These are phyloP conservation scores for Spondyliosoma cantharus DNA, from an alignment of 2,797 vertebrate species.

Conservation along the genomic window DNA sequence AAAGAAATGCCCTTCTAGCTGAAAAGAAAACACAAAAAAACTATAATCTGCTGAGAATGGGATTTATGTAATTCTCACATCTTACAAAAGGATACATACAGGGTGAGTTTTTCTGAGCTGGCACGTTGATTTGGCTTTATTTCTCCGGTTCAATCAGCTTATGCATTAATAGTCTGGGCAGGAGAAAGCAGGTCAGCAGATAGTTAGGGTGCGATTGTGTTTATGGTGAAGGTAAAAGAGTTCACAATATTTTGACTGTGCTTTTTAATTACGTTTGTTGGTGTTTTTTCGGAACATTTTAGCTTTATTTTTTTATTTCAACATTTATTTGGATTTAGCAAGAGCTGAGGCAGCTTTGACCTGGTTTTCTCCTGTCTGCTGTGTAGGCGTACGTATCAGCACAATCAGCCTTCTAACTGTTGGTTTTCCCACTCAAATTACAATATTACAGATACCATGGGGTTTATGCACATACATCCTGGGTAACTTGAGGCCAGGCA, in stretches of 20 bases:
- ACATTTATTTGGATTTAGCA: neutral
- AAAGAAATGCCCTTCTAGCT: constrained; percentile 58
- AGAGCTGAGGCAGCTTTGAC: neutral
- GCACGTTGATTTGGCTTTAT: constrained; percentile 41
- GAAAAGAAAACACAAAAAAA: constrained; percentile 43
- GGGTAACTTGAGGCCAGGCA: neutral
- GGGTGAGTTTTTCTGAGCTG: constrained; percentile 15
- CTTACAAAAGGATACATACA: constrained; percentile 55
- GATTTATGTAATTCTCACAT: constrained; percentile 72
- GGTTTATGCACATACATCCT: neutral
- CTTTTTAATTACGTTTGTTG: neutral
- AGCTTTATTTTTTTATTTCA: neutral
- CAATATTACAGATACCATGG: neutral
- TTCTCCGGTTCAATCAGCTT: constrained; percentile 48
- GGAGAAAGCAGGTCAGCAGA: constrained; percentile 1
- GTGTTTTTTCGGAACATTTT: neutral
- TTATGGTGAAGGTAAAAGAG: neutral
- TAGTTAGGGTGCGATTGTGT: neutral
- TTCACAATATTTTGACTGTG: neutral
- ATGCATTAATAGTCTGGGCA: constrained; percentile 32
- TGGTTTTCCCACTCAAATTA: neutral
- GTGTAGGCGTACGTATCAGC: neutral
- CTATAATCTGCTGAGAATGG: constrained; percentile 67
- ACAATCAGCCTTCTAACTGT: neutral
- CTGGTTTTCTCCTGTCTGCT: neutral